phyloP scores from a whole-genome alignment of 2,113 vertebrate genomes.

The Promerops cafer region DNA sequence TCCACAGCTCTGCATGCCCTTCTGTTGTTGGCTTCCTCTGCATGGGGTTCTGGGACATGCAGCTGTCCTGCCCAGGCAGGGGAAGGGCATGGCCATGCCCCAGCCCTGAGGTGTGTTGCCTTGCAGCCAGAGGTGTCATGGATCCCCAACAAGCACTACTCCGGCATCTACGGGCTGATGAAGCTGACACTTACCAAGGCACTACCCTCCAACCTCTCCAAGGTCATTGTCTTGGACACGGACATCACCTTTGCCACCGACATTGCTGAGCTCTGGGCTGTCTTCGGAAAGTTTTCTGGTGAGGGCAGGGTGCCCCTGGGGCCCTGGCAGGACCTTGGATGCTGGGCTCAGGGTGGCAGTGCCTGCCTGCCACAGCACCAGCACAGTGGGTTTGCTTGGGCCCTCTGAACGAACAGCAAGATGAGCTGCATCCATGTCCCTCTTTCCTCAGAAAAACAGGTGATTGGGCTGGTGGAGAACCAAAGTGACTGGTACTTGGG shows the following conservation, averaged over 20 bases:
- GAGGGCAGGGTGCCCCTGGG: not conserved
- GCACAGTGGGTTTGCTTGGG: not conserved
- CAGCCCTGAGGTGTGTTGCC: not conserved
- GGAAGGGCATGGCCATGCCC: not conserved
- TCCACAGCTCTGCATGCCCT: not conserved
- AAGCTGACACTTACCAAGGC: constrained; percentile 89
- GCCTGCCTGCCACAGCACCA: not conserved
- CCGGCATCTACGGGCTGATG: constrained; percentile 94
- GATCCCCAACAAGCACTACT: constrained; percentile 98
- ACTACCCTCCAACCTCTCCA: constrained; percentile 83
- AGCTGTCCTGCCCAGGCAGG: rapidly evolving
- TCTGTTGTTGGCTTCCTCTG: not conserved
- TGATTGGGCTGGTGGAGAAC: constrained; percentile 95
- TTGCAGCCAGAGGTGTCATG: constrained; percentile 89
- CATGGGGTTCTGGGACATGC: rapidly evolving
- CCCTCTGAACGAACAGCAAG: not conserved
- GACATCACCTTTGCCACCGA: constrained; percentile 97
- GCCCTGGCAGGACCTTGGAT: not conserved
- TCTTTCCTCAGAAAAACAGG: constrained; percentile 81
- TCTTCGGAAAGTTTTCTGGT: constrained; percentile 94
- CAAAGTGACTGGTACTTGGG: constrained; percentile 97
- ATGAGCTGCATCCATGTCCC: not conserved
- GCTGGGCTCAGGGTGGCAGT: not conserved
- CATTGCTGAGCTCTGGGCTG: constrained; percentile 93
- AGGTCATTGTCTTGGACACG: constrained; percentile 94